Conservation (phyloP, 1,140 invertebrate species). For the Nymphalis io region DNA sequence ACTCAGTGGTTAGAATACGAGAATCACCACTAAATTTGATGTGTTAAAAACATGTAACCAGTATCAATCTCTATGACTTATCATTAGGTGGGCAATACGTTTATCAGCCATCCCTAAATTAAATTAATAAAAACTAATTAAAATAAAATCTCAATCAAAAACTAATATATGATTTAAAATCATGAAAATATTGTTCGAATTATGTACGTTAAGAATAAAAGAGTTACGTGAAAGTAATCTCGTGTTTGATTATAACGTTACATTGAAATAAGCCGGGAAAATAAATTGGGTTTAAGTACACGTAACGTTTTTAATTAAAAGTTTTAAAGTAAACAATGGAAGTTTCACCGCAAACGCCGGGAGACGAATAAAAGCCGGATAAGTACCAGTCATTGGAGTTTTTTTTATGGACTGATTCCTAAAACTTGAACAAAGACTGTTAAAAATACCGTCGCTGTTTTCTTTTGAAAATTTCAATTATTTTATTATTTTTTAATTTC, state of each 20-base stretch:
- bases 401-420: conserved; percentile 8
- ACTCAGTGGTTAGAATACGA: too few relatives aligned
- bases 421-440: background rate
- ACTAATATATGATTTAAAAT: background rate
- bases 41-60: too few relatives aligned
- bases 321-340: conserved; percentile 33
- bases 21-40: too few relatives aligned
- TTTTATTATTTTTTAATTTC: background rate
- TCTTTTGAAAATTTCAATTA: background rate
- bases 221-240: background rate
- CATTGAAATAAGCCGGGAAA: conserved; percentile 10
- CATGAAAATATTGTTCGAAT: background rate
- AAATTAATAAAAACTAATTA: too few relatives aligned
- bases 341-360: conserved; percentile 8
- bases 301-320: conserved; percentile 35
- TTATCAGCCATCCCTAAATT: too few relatives aligned
- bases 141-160: too few relatives aligned
- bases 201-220: background rate
- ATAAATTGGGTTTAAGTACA: conserved; percentile 23
- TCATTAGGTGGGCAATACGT: too few relatives aligned
- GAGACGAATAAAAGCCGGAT: conserved; percentile 20
- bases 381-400: conserved; percentile 25
- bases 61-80: too few relatives aligned
- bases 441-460: background rate
- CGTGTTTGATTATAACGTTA: conserved; percentile 17